Evolutionary conservation across 2,113 vertebrate genomes (phyloP).

Genomic region (Verasper variegatus): DNA sequence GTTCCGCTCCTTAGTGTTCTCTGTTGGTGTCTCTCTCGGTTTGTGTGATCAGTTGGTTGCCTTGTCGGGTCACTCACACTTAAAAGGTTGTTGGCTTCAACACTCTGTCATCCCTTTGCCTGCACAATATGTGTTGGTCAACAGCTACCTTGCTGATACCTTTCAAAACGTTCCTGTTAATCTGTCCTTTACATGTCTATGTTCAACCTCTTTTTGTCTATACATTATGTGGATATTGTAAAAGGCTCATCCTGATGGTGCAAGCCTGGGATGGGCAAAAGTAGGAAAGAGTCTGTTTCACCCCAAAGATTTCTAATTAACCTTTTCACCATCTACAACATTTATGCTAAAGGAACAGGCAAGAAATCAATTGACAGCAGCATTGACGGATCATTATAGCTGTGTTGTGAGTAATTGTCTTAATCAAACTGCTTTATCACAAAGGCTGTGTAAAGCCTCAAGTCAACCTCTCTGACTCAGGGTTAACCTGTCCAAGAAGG

Average conservation of each 20-base stretch:
- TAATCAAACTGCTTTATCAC: not conserved
- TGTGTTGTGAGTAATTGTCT: not conserved
- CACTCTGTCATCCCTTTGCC: not conserved
- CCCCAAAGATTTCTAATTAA: slow-evolving; percentile 24
- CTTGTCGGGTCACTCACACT: slow-evolving; percentile 42
- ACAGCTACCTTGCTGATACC: not conserved
- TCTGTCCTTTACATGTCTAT: not conserved
- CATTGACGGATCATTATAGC: not conserved
- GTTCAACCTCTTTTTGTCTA: not conserved
- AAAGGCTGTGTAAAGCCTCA: not conserved
- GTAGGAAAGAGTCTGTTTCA: slow-evolving; percentile 15
- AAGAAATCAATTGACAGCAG: too few species aligned
- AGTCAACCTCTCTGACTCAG: not conserved
- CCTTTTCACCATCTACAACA: slow-evolving; percentile 14
- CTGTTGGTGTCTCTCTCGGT: slow-evolving; percentile 21
- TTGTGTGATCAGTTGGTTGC: slow-evolving; percentile 27
- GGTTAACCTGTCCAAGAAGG: not conserved
- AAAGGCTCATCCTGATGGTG: slow-evolving; percentile 33
- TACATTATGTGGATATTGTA: not conserved
- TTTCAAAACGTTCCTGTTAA: not conserved
- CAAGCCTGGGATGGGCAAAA: slow-evolving; percentile 4
- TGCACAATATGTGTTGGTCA: not conserved
- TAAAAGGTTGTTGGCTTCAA: slow-evolving; percentile 26
- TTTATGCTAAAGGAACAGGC: too few species aligned
- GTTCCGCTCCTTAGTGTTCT: slow-evolving; percentile 25